A percentile compares a stretch with the other conserved stretches of the same genome.
phyloP scores from a whole-genome alignment of 2,113 vertebrate genomes.

The Perca fluviatilis region DNA sequence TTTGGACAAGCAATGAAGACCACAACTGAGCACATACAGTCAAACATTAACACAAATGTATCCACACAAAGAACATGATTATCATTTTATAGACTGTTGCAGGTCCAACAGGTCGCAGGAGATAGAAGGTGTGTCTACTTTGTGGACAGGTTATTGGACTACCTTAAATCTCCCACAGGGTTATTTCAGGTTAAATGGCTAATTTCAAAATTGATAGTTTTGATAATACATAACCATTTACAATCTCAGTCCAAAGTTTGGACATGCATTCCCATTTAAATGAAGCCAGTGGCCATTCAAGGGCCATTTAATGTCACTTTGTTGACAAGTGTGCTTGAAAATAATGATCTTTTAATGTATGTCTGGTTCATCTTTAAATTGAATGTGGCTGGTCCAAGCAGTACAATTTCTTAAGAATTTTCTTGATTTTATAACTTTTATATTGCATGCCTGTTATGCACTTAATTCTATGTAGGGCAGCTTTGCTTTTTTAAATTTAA shows the following conservation, averaged over 20 bases:
- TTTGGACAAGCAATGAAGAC: not conserved
- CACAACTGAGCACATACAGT: not conserved
- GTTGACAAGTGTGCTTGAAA: not conserved
- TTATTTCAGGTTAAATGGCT: not conserved
- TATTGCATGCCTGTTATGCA: not conserved
- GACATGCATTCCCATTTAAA: too few relatives aligned
- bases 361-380: not conserved
- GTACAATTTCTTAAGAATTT: not conserved
- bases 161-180: not conserved
- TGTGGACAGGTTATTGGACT: slow-evolving; percentile 5
- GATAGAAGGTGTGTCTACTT: slow-evolving; percentile 9
- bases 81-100: not conserved
- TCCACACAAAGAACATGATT: not conserved
- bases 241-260: too few relatives aligned
- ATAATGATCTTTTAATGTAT: not conserved
- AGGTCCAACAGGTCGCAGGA: not conserved
- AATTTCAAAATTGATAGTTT: not conserved
- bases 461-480: too few relatives aligned
- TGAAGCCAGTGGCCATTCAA: too few relatives aligned
- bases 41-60: slow-evolving; percentile 11
- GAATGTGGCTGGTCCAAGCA: not conserved
- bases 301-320: not conserved
- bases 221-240: not conserved
- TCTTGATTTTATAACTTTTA: not conserved
- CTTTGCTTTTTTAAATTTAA: too few relatives aligned